Conservation (phyloP, 2,888 invertebrate species). For the Drosophila quinaria region DNA sequence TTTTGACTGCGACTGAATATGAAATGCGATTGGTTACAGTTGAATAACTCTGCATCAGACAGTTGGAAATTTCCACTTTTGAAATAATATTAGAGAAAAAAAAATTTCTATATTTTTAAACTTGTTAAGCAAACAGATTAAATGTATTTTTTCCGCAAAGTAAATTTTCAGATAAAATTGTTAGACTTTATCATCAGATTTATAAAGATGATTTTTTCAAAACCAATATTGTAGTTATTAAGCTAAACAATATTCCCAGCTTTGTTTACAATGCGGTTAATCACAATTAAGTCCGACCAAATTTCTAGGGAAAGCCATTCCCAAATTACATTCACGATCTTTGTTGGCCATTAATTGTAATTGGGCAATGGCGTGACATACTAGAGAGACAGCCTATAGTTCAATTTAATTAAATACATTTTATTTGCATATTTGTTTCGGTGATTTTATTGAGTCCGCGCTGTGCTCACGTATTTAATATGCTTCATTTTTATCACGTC, state of each 20-base stretch:
- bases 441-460: constrained; percentile 59
- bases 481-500: constrained; percentile 47
- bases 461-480: constrained; percentile 45
- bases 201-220: too few relatives aligned
- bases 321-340: constrained; percentile 51
- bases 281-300: constrained; percentile 26
- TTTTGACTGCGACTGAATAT: constrained; percentile 3
- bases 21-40: constrained; percentile 5
- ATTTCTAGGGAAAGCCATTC: constrained; percentile 28
- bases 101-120: neutral
- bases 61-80: neutral
- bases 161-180: neutral
- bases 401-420: constrained; percentile 69
- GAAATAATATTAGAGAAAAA: neutral
- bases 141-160: neutral
- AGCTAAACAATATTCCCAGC: neutral
- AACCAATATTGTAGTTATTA: too few relatives aligned
- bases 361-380: constrained; percentile 42
- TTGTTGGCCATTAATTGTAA: constrained; percentile 51
- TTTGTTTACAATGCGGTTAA: constrained; percentile 17
- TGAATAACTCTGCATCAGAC: neutral
- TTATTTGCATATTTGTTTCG: constrained; percentile 68
- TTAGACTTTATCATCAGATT: neutral
- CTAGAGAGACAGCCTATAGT: constrained; percentile 16
- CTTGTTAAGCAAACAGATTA: neutral